phyloP scores from a whole-genome alignment of 2,797 vertebrate genomes.

The Petrocephalus sullivani region DNA sequence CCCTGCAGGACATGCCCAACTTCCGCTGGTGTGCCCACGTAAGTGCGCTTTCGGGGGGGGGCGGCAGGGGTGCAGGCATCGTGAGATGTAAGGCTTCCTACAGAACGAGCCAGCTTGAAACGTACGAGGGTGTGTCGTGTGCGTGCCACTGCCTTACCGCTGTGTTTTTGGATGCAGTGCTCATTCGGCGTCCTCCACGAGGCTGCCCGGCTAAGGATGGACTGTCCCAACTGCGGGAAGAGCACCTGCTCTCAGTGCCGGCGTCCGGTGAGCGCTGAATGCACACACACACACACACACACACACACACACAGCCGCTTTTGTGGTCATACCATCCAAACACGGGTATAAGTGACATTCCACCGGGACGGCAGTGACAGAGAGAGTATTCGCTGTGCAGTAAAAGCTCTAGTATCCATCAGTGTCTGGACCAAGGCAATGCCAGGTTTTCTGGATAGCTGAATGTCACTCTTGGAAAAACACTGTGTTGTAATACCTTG shows the following conservation, averaged over 20 bases:
- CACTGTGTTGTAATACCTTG: too few species aligned
- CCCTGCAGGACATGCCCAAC: constrained; percentile 63
- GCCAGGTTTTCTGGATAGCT: too few species aligned
- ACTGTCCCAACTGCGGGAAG: constrained; percentile 68
- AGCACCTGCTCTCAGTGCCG: constrained; percentile 68
- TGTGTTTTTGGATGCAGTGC: constrained; percentile 49
- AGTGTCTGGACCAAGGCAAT: too few species aligned
- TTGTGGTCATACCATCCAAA: not conserved
- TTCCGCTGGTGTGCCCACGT: constrained; percentile 73
- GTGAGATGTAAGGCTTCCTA: not conserved
- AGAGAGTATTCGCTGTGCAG: not conserved
- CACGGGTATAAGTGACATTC: not conserved
- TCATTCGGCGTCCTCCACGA: constrained; percentile 68
- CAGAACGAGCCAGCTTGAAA: not conserved
- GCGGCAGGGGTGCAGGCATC: not conserved
- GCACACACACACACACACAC: not conserved
- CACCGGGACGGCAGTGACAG: not conserved
- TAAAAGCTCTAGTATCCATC: not conserved
- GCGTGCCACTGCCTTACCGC: not conserved
- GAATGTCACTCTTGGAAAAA: too few species aligned
- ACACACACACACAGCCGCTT: not conserved
- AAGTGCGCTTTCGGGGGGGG: constrained; percentile 31
- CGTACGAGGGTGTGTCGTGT: not conserved
- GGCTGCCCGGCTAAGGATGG: constrained; percentile 57
- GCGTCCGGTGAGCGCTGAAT: constrained; percentile 53